Evolutionary conservation across 2,888 invertebrate species (phyloP), one percentile per base, ranked within the genome.

Genomic region (Drosophila infuscata): DNA sequence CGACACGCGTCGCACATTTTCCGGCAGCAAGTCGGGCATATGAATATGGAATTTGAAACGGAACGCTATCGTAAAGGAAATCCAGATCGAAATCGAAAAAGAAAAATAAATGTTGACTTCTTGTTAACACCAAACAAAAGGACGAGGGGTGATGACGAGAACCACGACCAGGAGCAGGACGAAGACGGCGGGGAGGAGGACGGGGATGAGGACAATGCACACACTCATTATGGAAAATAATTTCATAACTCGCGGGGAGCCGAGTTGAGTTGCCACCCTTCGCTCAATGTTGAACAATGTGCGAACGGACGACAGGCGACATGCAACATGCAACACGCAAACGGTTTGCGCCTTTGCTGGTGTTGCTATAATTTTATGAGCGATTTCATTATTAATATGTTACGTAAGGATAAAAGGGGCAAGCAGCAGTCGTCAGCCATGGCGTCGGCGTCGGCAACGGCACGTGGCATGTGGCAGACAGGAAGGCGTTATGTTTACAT

Each of bases 161-260:
- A 35, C 59, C 66, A n/a, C n/a, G n/a, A n/a, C n/a, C n/a, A n/a
- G n/a, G n/a, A n/a, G n/a, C n/a, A 54, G 49, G 70, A 73, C 25
- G 12, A 2, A 9, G 9, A 17, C 11, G 25, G 25, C 59, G 68
- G 54, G 49, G 72, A 73, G 15, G 12, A 2, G 17, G 25, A 17
- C 11, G 35, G 25, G 25, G 1, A 9, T 17, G n/a, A 41, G 38
- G 57, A 30, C 41, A 46, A 25, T 46, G 30, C 70, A 74, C 75
- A 74, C 79, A 79, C 74, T 76, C 79, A 92, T 92, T 92, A 92
- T 91, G 92, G 89, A 90, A 93, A 92, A 92, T 93, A 92, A 93
- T 93, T 93, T 93, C 93, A 93, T 93, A 93, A 93, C 92, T 93
- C 89, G 88, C 89, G 91, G 91, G 92, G 92, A 56, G 56, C 38